Evolutionary conservation across 2,113 vertebrate species (phyloP).

Genomic region (Neopipo cinnamomea): DNA sequence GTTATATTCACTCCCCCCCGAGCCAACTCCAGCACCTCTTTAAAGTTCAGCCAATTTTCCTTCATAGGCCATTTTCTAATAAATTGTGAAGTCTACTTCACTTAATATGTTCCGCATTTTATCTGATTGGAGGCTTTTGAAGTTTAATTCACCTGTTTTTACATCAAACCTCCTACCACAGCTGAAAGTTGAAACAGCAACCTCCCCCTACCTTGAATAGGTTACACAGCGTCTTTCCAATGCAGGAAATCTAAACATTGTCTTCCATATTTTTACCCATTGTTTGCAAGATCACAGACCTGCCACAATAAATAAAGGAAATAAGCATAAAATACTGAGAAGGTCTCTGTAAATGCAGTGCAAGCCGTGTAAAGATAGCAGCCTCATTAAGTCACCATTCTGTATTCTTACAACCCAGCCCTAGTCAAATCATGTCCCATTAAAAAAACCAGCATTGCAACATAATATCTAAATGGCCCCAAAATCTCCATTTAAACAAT

Average conservation of each 20-base stretch:
- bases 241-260: fast-evolving
- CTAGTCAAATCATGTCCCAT: neutral
- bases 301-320: fast-evolving
- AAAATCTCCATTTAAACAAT: neutral
- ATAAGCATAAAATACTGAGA: no score
- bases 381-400: neutral
- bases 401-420: neutral
- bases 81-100: conserved; percentile 14
- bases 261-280: fast-evolving
- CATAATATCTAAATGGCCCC: neutral
- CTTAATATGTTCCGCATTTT: conserved; percentile 26
- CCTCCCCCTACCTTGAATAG: neutral
- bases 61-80: conserved; percentile 45
- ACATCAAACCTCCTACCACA: neutral
- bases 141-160: conserved; percentile 45
- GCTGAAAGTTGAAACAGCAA: neutral
- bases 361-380: neutral
- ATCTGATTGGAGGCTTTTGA: conserved; percentile 22
- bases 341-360: neutral
- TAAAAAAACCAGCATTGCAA: neutral
- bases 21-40: conserved; percentile 55
- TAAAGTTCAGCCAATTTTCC: conserved; percentile 59
- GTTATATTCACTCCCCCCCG: neutral
- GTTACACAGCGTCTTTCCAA: neutral
- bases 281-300: neutral